Evolutionary conservation across 2,888 invertebrate genomes (phyloP), one percentile per base, ranked within the genome.

Genomic region (Dendrolimus houi): DNA sequence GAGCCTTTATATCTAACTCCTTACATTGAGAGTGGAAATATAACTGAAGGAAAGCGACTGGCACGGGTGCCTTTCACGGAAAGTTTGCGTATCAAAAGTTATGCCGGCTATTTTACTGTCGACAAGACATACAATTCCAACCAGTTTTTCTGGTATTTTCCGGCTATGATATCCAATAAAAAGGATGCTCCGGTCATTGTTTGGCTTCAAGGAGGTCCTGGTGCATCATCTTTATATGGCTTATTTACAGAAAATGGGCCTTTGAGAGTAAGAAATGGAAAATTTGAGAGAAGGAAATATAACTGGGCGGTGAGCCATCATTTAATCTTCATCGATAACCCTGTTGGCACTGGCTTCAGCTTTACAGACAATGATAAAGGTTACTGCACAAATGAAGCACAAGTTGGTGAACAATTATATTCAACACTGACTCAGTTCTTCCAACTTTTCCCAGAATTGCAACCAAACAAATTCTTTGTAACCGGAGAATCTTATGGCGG

Each of bases 61-160:
- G 91, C 93, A 0, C 74, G 92, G 12, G 94, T 94, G 0, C 85
- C 91, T 1, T 92, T 93, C 66, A 92, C 92, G 53, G 93, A 93
- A 56, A 87, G 91, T 79, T 91, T 87, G 47, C 85, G 92, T 12
- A 85, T 95, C 40, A 91, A 88, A 64, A 96, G 96, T 70, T 95
- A 94, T 72, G 92, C 96, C n/a, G 96, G 96, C 9, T 97, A 94
- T 75, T 90, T 98, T 57, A 98, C 97, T 0, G 97, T 98, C 0
- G 94, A 97, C 76, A 93, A 94, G 68, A 81, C 90, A 1, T 94
- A 91, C 71, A 93, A 95, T 66, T 96, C 97, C 0, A 97, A 97
- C 74, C 92, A 96, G 83, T 98, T 97, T 85, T 97, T 98, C 82
- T 98, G 97, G 97, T 97, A 95, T 75, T 97, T 97, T 76, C 97